These are phyloP conservation scores for Sympetrum striolatum DNA, from an alignment of 2,888 invertebrate genomes.

Conservation along the genomic window DNA sequence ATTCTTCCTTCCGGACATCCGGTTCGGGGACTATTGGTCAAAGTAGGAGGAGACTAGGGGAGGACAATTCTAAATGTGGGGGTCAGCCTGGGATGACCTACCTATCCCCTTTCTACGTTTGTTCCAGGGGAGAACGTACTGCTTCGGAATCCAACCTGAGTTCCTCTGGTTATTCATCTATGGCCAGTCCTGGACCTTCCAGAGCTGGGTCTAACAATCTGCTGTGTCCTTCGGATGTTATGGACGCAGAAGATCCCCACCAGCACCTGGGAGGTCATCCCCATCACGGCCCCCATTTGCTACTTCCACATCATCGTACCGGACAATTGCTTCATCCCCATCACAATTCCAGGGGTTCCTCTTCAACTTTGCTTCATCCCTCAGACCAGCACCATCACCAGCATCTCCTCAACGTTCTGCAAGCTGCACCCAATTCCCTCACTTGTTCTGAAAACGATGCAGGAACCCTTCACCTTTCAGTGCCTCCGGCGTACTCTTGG, in stretches of 20 bases:
- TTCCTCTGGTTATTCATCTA: constrained; percentile 84
- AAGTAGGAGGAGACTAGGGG: constrained; percentile 59
- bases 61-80: constrained; percentile 18
- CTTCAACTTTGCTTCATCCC: background rate
- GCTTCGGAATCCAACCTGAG: constrained; percentile 84
- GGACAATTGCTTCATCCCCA: constrained; percentile 48
- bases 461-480: constrained; percentile 50
- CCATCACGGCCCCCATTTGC: constrained; percentile 69
- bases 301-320: constrained; percentile 71
- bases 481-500: constrained; percentile 54
- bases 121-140: constrained; percentile 73
- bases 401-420: background rate
- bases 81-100: constrained; percentile 68
- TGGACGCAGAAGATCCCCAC: constrained; percentile 62
- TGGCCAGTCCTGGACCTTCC: constrained; percentile 84
- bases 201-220: constrained; percentile 83
- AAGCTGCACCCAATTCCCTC: background rate
- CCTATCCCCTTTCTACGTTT: constrained; percentile 79
- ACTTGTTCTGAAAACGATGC: constrained; percentile 45
- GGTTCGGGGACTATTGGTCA: constrained; percentile 54
- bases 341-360: constrained; percentile 51
- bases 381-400: constrained; percentile 11
- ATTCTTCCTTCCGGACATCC: constrained; percentile 22
- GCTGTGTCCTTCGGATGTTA: constrained; percentile 76
- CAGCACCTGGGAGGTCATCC: constrained; percentile 61